Percentiles rank a stretch among this genome's conserved stretches.
Evolutionary conservation across 2,888 invertebrate species (phyloP).

Genomic region (Xylocampa areola): DNA sequence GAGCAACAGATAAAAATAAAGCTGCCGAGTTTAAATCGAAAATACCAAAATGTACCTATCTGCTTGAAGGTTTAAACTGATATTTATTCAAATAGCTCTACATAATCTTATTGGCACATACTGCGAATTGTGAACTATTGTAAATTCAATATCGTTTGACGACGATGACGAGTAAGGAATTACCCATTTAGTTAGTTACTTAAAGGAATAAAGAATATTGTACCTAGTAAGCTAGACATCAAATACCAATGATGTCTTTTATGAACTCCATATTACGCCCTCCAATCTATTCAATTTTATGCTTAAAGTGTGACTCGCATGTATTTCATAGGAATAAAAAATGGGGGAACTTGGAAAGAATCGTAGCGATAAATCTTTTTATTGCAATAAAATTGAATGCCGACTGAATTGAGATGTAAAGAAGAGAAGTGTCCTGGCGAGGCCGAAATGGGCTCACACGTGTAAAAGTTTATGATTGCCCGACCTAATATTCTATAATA

Average conservation of each 20-base stretch:
- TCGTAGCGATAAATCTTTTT: conserved; percentile 66
- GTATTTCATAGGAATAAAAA: conserved; percentile 44
- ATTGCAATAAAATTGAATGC: conserved; percentile 71
- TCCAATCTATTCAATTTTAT: conserved; percentile 51
- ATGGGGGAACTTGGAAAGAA: conserved; percentile 50
- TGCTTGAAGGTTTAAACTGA: conserved; percentile 9
- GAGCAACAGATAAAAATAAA: conserved; percentile 52
- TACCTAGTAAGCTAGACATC: too few relatives aligned
- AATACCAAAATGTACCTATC: conserved; percentile 31
- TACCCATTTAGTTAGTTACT: too few relatives aligned
- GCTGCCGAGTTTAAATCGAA: conserved; percentile 38
- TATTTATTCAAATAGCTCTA: conserved; percentile 4
- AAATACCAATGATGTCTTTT: conserved; percentile 41
- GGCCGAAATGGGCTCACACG: conserved; percentile 58
- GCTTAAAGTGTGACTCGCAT: conserved; percentile 23
- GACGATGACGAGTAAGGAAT: too few relatives aligned
- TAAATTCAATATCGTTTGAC: background rate
- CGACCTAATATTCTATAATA: conserved; percentile 57
- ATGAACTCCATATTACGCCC: conserved; percentile 35
- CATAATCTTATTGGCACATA: background rate
- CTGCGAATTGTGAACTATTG: background rate
- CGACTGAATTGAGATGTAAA: conserved; percentile 69
- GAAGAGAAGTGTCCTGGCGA: conserved; percentile 45
- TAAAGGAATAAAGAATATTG: too few relatives aligned
- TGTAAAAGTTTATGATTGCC: conserved; percentile 64